These are phyloP conservation scores for Drosophila mimica DNA, from an alignment of 2,888 invertebrate species.

Conservation along the genomic window DNA sequence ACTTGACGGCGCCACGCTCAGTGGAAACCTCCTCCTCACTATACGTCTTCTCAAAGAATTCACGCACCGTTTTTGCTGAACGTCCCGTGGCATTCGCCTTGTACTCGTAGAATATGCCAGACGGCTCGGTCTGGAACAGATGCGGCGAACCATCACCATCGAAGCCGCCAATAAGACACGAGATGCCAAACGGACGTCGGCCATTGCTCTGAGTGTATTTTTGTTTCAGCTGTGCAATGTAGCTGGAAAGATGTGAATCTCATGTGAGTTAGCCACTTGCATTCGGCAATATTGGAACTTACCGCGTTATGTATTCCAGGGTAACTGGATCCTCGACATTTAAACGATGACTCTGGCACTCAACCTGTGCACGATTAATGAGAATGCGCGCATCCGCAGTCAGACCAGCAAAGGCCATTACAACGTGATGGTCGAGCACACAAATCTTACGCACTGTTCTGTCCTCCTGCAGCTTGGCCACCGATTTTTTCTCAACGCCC, in stretches of 20 bases:
- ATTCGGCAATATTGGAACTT: slow-evolving; percentile 1
- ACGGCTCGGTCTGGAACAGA: slow-evolving; percentile 99
- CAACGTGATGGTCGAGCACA: slow-evolving; percentile 98
- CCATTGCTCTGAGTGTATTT: slow-evolving; percentile 99
- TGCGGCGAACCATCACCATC: slow-evolving; percentile 98
- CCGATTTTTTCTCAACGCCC: slow-evolving; percentile 99
- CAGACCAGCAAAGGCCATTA: slow-evolving; percentile 99
- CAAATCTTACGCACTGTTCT: slow-evolving; percentile 99
- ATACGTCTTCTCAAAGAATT: slow-evolving; percentile 99
- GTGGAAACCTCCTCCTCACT: slow-evolving; percentile 92
- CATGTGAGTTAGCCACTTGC: no score
- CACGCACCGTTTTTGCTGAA: slow-evolving; percentile 98
- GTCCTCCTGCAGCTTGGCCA: slow-evolving; percentile 99
- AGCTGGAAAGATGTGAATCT: slow-evolving; percentile 84
- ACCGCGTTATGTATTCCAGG: slow-evolving; percentile 96
- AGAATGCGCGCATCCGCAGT: slow-evolving; percentile 99
- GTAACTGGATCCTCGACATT: slow-evolving; percentile 99
- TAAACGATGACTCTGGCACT: slow-evolving; percentile 99
- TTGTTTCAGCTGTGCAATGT: slow-evolving; percentile 92
- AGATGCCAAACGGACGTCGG: slow-evolving; percentile 98
- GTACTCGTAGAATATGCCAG: slow-evolving; percentile 99
- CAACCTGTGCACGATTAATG: slow-evolving; percentile 98
- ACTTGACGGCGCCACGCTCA: slow-evolving; percentile 95
- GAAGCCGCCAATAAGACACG: slow-evolving; percentile 98
- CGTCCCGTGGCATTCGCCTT: slow-evolving; percentile 99